Base-by-base conservation (phyloP, 2,888 invertebrate species). In the Drosophila nigritarsus region DNA sequence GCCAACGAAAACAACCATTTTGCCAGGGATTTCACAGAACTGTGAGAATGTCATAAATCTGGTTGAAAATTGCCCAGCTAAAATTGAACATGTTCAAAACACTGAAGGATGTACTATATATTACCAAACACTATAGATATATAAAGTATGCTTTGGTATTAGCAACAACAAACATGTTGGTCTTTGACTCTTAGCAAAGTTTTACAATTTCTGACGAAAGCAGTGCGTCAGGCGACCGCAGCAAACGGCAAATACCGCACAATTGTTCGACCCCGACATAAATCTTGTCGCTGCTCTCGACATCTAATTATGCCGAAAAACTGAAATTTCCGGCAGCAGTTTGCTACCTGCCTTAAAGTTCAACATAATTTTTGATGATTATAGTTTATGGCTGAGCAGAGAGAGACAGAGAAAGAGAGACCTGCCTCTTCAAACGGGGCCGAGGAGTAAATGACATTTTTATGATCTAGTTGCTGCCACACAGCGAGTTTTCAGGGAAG, bases 251-350 rank as follows among this genome's bases (percentile, higher is more conserved):
- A 40, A 50, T 59, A 38, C 27, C 27, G 29, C n/a, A 36, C 55
- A 66, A 66, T 55, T 67, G 36, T 20, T 67, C 36, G 34, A 13
- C 50, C 20, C 54, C 38, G 60, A 45, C 62, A 75, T 82, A 79
- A 73, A 83, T 80, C 80, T 70, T 64, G 38, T 42, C 36, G 45
- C 51, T 50, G 68, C 55, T 65, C 56, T 27, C 29, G 73, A 53
- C 68, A 71, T 32, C 75, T 82, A 82, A 82, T 83, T 80, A 80
- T 68, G 59, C 73, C 59, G 80, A 65, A 78, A 80, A 73, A 61
- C 63, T 6, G 20, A 73, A 80, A 69, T 73, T 73, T 80, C 73
- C 78, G 75, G 71, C 66, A 48, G 58, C 24, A 42, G n/a, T 53
- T 56, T 40, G 45, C 76, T 75, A 78, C 66, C 76, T 76, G 71